Evolutionary conservation across 2,888 invertebrate genomes (phyloP).

Genomic region (Ormyrus rosae): DNA sequence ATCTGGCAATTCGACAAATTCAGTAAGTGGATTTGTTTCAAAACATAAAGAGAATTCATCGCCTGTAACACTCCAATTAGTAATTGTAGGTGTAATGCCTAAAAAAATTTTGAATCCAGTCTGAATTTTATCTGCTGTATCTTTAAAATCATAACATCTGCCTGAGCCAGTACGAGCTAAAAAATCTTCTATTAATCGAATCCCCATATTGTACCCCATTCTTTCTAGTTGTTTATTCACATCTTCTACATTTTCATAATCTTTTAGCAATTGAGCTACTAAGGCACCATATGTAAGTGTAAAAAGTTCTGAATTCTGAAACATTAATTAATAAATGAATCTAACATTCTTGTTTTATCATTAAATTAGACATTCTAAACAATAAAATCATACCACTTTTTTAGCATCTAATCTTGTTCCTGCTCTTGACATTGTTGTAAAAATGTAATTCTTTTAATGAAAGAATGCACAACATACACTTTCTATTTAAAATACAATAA

Average conservation of each 20-base stretch:
- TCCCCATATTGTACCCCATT: slow-evolving; percentile 99
- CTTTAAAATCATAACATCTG: slow-evolving; percentile 95
- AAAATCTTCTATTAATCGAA: slow-evolving; percentile 98
- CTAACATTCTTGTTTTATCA: background rate
- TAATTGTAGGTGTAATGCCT: slow-evolving; percentile 93
- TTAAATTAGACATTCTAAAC: slow-evolving; percentile 3
- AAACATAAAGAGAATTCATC: slow-evolving; percentile 98
- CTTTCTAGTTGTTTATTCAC: slow-evolving; percentile 97
- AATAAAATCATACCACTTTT: slow-evolving; percentile 82
- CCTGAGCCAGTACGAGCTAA: slow-evolving; percentile 92
- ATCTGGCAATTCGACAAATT: slow-evolving; percentile 97
- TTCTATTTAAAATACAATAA: too few species aligned
- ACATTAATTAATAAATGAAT: slow-evolving; percentile 57
- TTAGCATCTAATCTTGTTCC: slow-evolving; percentile 85
- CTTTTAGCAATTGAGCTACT: slow-evolving; percentile 97
- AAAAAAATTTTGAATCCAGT: slow-evolving; percentile 82
- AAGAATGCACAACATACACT: background rate
- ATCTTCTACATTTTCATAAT: slow-evolving; percentile 97
- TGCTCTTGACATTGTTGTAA: slow-evolving; percentile 81
- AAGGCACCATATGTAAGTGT: slow-evolving; percentile 98
- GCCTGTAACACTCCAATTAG: slow-evolving; percentile 94
- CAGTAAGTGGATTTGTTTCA: slow-evolving; percentile 96
- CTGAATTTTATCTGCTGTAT: slow-evolving; percentile 97
- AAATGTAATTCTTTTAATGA: background rate
- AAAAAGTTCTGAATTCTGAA: slow-evolving; percentile 95